Base-by-base conservation (phyloP, 1,140 invertebrate genomes). In the Drosophila murphyi region DNA sequence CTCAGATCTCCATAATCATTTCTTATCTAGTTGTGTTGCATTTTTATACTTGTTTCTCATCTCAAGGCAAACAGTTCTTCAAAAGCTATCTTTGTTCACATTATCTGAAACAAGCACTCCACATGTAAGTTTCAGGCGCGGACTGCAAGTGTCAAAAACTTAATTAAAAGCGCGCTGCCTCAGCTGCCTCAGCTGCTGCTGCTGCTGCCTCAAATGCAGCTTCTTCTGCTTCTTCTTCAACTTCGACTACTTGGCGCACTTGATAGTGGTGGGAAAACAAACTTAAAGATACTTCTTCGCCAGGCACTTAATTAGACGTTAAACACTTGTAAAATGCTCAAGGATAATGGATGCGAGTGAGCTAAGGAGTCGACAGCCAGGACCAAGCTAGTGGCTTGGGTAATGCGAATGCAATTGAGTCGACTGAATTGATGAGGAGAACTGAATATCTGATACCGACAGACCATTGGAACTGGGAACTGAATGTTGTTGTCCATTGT, bases 291-390 rank as follows among this genome's bases (percentile, higher is more conserved):
- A 64, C 82, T 82, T 72, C 82, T 77, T 72, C 55, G 69, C 80
- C 83, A 89, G 85, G 76, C 85, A 88, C 85, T 88, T 88, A 88
- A 88, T 88, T 88, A 88, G 85, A 89, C 70, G 83, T 83, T 88
- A 88, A 88, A 88, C 83, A 88, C 83, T 88, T 88, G 83, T 88
- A 88, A 86, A 89, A 88, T 72, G 64, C 83, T 88, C 83, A 70
- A 71, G 85, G 83, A 88, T 88, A 88, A 88, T 88, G 83, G 83
- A 78, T 80, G 63, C 73, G 80, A 78, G 63, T 55, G 54, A 48
- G 62, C 64, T 71, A 43, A 31, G 20, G n/a, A 29, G 34, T 6
- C 12, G 12, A n/a, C 37, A n/a, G 31, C 6, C 10, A 3, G 7
- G 12, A n/a, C 31, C 28, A 29, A 10, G 12, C 28, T 12, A 8